Evolutionary conservation across 2,797 vertebrate genomes (phyloP).

Genomic region (Microcaecilia unicolor): DNA sequence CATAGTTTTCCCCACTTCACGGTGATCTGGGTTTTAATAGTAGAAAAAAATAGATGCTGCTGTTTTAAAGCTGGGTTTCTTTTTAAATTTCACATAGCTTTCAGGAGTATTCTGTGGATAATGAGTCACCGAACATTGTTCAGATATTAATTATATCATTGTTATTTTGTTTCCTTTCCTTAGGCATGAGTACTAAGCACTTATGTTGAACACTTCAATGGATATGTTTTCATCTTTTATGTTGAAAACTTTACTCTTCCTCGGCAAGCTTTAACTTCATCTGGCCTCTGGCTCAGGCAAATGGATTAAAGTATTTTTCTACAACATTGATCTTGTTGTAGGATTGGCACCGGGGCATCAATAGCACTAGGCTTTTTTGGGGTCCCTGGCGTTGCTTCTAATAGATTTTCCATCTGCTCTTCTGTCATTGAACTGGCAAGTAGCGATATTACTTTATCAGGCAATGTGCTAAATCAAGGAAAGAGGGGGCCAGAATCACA

Average conservation of each 20-base stretch:
- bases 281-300: background rate
- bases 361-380: background rate
- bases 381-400: conserved; percentile 7
- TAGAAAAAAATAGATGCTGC: too few relatives aligned
- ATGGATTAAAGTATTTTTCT: conserved; percentile 8
- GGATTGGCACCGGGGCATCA: background rate
- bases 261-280: background rate
- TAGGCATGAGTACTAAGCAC: too few relatives aligned
- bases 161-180: too few relatives aligned
- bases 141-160: too few relatives aligned
- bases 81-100: too few relatives aligned
- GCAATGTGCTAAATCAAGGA: background rate
- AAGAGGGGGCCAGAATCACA: conserved; percentile 8
- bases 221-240: background rate
- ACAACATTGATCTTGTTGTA: background rate
- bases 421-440: conserved; percentile 14
- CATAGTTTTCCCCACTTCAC: too few relatives aligned
- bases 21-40: too few relatives aligned
- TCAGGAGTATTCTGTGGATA: too few relatives aligned
- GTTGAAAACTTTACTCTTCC: background rate
- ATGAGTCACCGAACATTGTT: too few relatives aligned
- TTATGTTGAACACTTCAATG: background rate
- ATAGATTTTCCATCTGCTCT: conserved; percentile 23
- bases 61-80: too few relatives aligned
- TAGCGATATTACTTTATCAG: conserved; percentile 23